These are phyloP conservation scores for Malacoctenus gilli DNA, from an alignment of 2,797 vertebrate species.

Conservation along the genomic window DNA sequence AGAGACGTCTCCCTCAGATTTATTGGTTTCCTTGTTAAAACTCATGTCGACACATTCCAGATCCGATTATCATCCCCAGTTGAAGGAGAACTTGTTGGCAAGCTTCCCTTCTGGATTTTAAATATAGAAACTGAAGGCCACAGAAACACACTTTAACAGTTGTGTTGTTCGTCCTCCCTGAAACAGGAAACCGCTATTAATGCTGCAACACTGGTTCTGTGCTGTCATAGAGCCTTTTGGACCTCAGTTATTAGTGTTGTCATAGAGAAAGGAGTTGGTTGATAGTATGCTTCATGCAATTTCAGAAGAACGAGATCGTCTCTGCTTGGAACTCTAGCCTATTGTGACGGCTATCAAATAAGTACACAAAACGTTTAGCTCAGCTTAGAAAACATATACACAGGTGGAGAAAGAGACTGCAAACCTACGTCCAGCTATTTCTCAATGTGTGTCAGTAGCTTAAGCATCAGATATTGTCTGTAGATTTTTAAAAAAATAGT, in stretches of 20 bases:
- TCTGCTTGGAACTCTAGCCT: too few species aligned
- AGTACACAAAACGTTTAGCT: too few species aligned
- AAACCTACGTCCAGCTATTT: too few species aligned
- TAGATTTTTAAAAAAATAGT: too few species aligned
- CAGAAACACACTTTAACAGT: constrained; percentile 5
- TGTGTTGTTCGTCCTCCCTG: constrained; percentile 15
- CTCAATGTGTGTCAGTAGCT: too few species aligned
- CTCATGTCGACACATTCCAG: not conserved
- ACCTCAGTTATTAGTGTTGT: constrained; percentile 7
- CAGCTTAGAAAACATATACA: too few species aligned
- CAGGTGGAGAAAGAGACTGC: too few species aligned
- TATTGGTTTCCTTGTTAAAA: not conserved
- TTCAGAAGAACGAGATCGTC: not conserved
- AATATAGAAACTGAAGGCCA: constrained; percentile 29
- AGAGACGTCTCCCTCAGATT: not conserved
- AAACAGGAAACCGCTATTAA: constrained; percentile 25
- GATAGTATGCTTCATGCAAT: constrained; percentile 15
- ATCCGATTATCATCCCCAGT: not conserved
- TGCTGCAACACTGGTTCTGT: constrained; percentile 11
- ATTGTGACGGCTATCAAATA: too few species aligned
- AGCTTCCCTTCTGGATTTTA: constrained; percentile 13
- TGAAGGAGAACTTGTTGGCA: not conserved
- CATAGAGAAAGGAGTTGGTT: constrained; percentile 8
- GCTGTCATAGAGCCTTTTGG: constrained; percentile 16
- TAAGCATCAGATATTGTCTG: too few species aligned